Conservation (phyloP, 2,113 vertebrate species). For the Platichthys flesus region DNA sequence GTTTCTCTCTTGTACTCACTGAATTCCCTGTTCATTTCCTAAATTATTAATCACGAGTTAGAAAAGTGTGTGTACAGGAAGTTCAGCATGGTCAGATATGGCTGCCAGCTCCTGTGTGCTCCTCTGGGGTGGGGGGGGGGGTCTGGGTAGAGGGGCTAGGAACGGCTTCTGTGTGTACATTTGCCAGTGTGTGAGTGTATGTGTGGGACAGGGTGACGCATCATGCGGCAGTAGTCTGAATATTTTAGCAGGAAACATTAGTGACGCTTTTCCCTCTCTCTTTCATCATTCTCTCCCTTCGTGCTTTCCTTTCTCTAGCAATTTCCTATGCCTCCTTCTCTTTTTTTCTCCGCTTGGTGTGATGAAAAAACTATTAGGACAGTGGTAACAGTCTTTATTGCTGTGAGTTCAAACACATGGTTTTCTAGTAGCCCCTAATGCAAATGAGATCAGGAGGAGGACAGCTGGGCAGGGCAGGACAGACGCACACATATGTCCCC, state of each 20-base stretch:
- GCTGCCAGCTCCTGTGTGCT: slow-evolving; percentile 34
- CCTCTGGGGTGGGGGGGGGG: slow-evolving; percentile 32
- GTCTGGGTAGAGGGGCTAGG: slow-evolving; percentile 28
- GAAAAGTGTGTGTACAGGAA: slow-evolving; percentile 61
- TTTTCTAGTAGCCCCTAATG: slow-evolving; percentile 37
- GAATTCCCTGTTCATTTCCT: slow-evolving; percentile 31
- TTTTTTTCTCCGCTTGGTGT: not conserved
- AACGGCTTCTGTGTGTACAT: slow-evolving; percentile 41
- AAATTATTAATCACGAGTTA: slow-evolving; percentile 64
- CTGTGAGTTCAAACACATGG: slow-evolving; percentile 28
- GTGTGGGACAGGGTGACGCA: slow-evolving; percentile 72
- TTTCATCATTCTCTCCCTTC: slow-evolving; percentile 63
- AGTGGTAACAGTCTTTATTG: slow-evolving; percentile 17
- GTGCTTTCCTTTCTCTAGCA: slow-evolving; percentile 29
- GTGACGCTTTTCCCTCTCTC: slow-evolving; percentile 64
- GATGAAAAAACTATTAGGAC: slow-evolving; percentile 10
- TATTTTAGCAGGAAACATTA: slow-evolving; percentile 82
- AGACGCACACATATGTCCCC: slow-evolving; percentile 9
- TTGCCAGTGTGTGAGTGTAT: slow-evolving; percentile 46
- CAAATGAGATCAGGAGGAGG: slow-evolving; percentile 42
- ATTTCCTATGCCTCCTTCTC: slow-evolving; percentile 30
- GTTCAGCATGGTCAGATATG: slow-evolving; percentile 64
- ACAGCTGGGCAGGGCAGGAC: slow-evolving; percentile 26
- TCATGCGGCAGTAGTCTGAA: slow-evolving; percentile 75
- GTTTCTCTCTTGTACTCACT: slow-evolving; percentile 13